Evolutionary conservation across 2,113 vertebrate genomes (phyloP), one percentile per base, ranked within the genome.

Genomic region (Sphaerodactylus townsendi): DNA sequence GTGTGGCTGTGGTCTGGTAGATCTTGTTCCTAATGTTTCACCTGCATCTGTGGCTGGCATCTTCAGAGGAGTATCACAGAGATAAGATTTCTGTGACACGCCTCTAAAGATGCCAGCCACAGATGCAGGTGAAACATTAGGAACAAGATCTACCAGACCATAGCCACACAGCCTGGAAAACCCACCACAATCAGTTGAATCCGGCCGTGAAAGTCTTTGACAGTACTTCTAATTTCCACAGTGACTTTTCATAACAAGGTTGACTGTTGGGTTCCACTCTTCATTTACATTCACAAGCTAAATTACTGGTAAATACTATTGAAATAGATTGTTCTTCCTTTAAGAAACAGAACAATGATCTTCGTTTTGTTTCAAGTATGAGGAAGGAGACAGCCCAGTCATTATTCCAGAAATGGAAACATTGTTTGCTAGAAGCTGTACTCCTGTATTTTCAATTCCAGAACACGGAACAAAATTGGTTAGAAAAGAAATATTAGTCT

Each of bases 171-270:
- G n/a, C n/a, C n/a, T n/a, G n/a, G n/a, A n/a, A n/a, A n/a, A n/a
- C n/a, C n/a, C n/a, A n/a, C n/a, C n/a, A n/a, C n/a, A n/a, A n/a
- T n/a, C n/a, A n/a, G n/a, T n/a, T n/a, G n/a, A n/a, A n/a, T n/a
- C n/a, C n/a, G n/a, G n/a, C n/a, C n/a, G n/a, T n/a, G n/a, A n/a
- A n/a, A n/a, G n/a, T n/a, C n/a, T n/a, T n/a, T n/a, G n/a, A n/a
- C n/a, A n/a, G 86, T 79, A 92, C 86, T 85, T 77, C 85, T 66
- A 30, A 91, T 93, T 95, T 95, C 92, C 91, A 93, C 91, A 86
- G 92, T 82, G 89, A 93, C 88, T 85, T 35, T 89, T 86, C 50
- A 70, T 86, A 81, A 73, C 87, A 91, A 91, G 84, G 75, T 76
- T 79, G 89, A 75, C 77, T 85, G 4, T 93, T 92, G 92, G 84